Conservation (phyloP, 2,113 vertebrate genomes). For the Pristiophorus japonicus region DNA sequence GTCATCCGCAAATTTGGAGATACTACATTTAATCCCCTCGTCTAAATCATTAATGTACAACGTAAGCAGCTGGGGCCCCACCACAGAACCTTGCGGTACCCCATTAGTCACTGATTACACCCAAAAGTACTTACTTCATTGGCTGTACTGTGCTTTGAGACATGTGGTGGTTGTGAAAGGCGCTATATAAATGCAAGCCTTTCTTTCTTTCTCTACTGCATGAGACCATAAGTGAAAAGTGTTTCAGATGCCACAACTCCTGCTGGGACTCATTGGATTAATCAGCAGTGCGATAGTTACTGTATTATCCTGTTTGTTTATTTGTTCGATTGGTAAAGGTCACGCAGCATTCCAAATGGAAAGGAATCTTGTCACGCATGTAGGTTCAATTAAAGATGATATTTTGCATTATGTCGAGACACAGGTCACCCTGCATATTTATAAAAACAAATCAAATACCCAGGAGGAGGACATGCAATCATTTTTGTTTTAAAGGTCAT, state of each 20-base stretch:
- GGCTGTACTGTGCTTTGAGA: no score
- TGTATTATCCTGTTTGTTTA: background rate
- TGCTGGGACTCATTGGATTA: background rate
- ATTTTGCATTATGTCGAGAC: background rate
- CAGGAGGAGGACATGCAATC: background rate
- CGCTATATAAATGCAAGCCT: no score
- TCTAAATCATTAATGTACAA: no score
- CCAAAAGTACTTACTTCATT: no score
- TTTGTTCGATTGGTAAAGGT: background rate
- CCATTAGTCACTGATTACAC: no score
- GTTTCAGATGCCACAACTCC: background rate
- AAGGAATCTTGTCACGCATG: background rate
- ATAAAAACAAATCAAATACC: background rate
- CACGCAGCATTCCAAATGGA: slow-evolving; percentile 13
- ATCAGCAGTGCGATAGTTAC: background rate
- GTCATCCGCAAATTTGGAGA: no score
- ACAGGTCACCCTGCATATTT: background rate
- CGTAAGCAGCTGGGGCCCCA: no score
- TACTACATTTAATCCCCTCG: no score
- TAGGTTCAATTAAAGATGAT: slow-evolving; percentile 20
- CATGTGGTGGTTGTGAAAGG: no score
- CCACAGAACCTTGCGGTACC: no score
- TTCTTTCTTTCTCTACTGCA: no score
- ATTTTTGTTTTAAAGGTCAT: slow-evolving; percentile 18
- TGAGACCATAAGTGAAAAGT: background rate